Conservation (phyloP, 2,888 invertebrate species). For the Thecophora atra region DNA sequence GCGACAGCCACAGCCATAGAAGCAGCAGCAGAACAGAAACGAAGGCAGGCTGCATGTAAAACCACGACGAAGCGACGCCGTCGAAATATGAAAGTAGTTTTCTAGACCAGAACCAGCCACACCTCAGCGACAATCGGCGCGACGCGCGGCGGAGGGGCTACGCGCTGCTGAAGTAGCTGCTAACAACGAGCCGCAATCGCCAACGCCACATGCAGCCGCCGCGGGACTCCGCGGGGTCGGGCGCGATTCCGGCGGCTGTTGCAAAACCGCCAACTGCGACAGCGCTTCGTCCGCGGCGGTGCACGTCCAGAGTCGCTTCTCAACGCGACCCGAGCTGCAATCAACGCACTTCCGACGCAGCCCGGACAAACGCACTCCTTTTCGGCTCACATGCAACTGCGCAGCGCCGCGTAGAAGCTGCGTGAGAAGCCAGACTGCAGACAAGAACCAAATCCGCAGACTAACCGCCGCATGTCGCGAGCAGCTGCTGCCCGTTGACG, state of each 20-base stretch:
- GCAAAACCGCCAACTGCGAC: neutral
- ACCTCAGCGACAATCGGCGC: constrained; percentile 48
- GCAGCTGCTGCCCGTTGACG: constrained; percentile 47
- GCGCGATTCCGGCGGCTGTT: constrained; percentile 6
- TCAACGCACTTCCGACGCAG: neutral
- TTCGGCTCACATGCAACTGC: constrained; percentile 40
- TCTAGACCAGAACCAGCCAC: constrained; percentile 61
- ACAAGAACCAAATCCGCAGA: constrained; percentile 13
- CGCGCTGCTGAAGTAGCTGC: constrained; percentile 8
- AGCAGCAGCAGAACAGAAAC: constrained; percentile 18
- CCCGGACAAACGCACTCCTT: constrained; percentile 24
- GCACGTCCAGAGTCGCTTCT: neutral
- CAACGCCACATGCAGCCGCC: neutral
- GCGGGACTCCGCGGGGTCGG: neutral
- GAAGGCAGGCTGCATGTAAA: constrained; percentile 10
- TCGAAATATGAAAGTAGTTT: constrained; percentile 62
- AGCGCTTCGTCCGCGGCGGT: no score
- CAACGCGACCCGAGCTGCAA: neutral
- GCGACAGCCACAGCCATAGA: constrained; percentile 20
- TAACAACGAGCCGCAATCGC: neutral
- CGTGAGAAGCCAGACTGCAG: neutral
- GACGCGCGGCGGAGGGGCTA: constrained; percentile 1
- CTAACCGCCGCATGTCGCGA: constrained; percentile 32
- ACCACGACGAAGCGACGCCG: constrained; percentile 43
- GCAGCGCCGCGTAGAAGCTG: constrained; percentile 36